These are phyloP conservation scores for Sinosuthora webbiana DNA, from an alignment of 2,113 vertebrate species.

Conservation along the genomic window DNA sequence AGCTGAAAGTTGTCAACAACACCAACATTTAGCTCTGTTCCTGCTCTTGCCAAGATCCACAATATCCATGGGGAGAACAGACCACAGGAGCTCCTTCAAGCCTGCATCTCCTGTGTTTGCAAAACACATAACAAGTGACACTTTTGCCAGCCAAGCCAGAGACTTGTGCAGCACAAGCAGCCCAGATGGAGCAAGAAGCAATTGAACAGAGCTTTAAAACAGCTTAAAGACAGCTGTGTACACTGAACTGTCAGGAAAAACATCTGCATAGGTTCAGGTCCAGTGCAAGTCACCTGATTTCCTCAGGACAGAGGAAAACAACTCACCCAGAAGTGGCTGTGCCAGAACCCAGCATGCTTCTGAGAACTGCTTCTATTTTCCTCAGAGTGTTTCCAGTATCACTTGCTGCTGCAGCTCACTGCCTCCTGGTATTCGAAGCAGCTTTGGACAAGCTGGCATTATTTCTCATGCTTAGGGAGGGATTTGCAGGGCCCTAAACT, in stretches of 20 bases:
- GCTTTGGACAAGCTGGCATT: conserved; percentile 35
- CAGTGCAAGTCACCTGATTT: neutral
- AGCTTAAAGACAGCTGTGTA: neutral
- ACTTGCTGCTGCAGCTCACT: neutral
- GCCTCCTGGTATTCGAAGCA: neutral
- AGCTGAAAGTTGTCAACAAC: neutral
- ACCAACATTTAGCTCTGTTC: neutral
- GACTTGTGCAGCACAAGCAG: neutral
- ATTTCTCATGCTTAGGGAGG: neutral
- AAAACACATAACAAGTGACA: neutral
- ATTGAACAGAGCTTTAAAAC: neutral
- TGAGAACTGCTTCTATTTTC: neutral
- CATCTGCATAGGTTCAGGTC: neutral
- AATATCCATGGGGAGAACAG: neutral
- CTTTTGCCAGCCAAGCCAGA: neutral
- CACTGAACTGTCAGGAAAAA: neutral
- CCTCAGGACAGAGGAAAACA: conserved; percentile 1
- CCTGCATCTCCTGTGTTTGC: neutral
- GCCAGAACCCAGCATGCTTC: neutral
- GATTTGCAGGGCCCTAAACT: conserved; percentile 9
- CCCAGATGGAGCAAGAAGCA: neutral
- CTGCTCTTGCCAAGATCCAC: neutral
- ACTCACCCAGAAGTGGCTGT: neutral
- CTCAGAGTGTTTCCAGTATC: neutral
- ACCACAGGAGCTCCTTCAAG: neutral